phyloP scores from a whole-genome alignment of 2,797 vertebrate genomes.

The Etheostoma perlongum region DNA sequence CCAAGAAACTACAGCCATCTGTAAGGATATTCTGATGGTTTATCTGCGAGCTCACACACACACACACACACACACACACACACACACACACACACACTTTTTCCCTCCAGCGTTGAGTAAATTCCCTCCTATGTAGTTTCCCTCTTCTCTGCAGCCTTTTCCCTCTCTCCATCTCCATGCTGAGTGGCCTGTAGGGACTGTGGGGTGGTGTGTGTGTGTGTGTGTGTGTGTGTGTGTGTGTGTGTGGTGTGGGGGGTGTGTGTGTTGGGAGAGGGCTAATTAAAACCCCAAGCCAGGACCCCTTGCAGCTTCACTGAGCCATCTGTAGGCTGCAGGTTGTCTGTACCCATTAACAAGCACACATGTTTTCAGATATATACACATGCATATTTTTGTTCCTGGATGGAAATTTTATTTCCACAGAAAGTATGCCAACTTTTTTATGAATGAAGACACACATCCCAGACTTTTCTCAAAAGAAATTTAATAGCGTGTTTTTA shows the following conservation, averaged over 20 bases:
- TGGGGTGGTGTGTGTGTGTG: constrained; percentile 11
- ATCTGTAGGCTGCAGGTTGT: constrained; percentile 71
- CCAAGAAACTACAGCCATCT: background rate
- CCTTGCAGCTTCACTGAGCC: constrained; percentile 66
- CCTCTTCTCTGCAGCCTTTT: constrained; percentile 78
- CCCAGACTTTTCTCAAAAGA: background rate
- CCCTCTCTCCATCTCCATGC: constrained; percentile 75
- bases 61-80: background rate
- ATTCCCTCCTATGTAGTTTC: constrained; percentile 83
- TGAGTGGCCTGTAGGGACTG: constrained; percentile 75
- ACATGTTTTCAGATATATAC: constrained; percentile 34
- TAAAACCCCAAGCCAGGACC: constrained; percentile 76
- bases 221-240: constrained; percentile 6
- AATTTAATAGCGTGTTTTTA: background rate
- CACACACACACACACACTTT: constrained; percentile 21
- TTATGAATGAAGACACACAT: background rate
- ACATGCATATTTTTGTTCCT: constrained; percentile 15
- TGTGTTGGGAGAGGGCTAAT: constrained; percentile 77
- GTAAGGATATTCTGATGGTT: background rate
- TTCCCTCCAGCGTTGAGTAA: constrained; percentile 77
- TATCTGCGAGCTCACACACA: constrained; percentile 1
- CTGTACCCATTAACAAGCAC: constrained; percentile 21
- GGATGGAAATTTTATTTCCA: background rate
- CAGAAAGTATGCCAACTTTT: background rate
- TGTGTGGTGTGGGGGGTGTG: constrained; percentile 29